Conservation (phyloP, 2,797 vertebrate species). For the Serranus cabrilla region DNA sequence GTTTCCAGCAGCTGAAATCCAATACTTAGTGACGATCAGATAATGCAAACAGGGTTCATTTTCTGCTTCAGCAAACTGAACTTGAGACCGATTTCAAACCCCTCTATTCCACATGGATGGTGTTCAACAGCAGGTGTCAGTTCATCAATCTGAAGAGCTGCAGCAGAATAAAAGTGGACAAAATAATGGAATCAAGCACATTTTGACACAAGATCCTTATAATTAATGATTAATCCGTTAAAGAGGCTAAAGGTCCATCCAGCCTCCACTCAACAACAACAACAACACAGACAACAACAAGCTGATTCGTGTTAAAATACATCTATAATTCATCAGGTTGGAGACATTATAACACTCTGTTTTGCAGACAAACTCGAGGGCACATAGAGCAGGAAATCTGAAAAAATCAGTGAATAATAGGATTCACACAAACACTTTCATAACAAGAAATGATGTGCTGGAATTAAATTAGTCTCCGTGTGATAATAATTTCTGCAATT, state of each 20-base stretch:
- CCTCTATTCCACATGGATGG: constrained; percentile 22
- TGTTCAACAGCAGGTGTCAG: constrained; percentile 44
- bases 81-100: constrained; percentile 27
- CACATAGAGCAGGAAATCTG: too few species aligned
- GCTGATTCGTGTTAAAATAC: too few species aligned
- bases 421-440: background rate
- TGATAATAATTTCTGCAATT: background rate
- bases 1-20: constrained; percentile 49
- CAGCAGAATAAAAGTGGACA: background rate
- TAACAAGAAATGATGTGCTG: too few species aligned
- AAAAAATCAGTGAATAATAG: background rate
- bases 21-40: constrained; percentile 47
- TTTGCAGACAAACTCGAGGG: too few species aligned
- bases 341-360: too few species aligned
- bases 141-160: constrained; percentile 35
- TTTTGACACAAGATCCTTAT: background rate
- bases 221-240: background rate
- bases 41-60: constrained; percentile 62
- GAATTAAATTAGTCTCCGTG: background rate
- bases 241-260: background rate
- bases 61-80: constrained; percentile 64
- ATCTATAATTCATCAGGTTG: too few species aligned
- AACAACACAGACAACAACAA: background rate
- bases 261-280: background rate
- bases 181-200: constrained; percentile 8